phyloP scores from a whole-genome alignment of 2,113 vertebrate species.

The Cyanoderma ruficeps region DNA sequence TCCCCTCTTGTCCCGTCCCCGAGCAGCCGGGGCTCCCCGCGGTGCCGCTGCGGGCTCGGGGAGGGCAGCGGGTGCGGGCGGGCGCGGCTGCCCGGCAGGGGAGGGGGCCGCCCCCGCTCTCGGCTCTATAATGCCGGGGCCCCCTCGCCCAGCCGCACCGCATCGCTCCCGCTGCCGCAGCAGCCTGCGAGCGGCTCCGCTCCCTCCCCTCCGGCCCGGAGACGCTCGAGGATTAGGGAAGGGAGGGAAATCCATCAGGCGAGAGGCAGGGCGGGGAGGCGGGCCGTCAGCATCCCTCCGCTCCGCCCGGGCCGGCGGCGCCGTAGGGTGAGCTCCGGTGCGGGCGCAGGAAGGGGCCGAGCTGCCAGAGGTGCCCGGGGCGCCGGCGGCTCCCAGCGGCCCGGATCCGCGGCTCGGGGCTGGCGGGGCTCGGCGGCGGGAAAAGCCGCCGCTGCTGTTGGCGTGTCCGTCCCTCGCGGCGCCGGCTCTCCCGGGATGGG shows the following conservation, averaged over 20 bases:
- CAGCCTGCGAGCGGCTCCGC: background rate
- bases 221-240: background rate
- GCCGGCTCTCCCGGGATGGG: conserved; percentile 55
- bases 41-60: background rate
- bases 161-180: background rate
- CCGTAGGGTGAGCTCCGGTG: background rate
- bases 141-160: background rate
- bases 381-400: background rate
- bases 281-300: background rate
- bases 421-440: background rate
- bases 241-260: conserved; percentile 34
- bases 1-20: background rate
- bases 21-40: background rate
- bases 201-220: background rate
- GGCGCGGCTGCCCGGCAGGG: background rate
- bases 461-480: background rate
- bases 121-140: background rate
- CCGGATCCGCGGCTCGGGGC: background rate
- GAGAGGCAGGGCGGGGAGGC: conserved; percentile 13
- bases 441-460: background rate
- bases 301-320: background rate
- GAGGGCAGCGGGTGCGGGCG: background rate
- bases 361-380: background rate
- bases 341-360: background rate
- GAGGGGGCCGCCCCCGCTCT: background rate